Conservation (phyloP, 2,797 vertebrate genomes). For the Aplochiton taeniatus region DNA sequence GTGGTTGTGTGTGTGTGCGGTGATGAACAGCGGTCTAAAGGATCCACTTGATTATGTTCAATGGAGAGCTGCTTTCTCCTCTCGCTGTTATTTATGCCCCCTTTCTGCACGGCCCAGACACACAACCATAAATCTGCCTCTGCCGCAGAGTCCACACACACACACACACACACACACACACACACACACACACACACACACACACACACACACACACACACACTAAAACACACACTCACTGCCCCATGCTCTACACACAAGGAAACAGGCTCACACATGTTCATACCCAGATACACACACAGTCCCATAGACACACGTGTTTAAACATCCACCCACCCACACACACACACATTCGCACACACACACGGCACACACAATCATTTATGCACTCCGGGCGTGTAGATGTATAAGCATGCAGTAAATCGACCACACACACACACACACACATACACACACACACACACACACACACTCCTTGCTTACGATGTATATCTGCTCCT, state of each 20-base stretch:
- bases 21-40: slow-evolving; percentile 59
- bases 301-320: not conserved
- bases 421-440: slow-evolving; percentile 12
- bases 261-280: not conserved
- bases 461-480: slow-evolving; percentile 21
- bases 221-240: not conserved
- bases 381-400: too few species aligned
- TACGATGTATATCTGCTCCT: too few species aligned
- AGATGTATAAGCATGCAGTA: too few species aligned
- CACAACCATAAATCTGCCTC: slow-evolving; percentile 60
- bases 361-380: not conserved
- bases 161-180: not conserved
- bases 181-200: not conserved
- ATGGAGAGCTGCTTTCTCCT: slow-evolving; percentile 66
- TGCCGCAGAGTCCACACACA: slow-evolving; percentile 33
- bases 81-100: slow-evolving; percentile 69
- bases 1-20: slow-evolving; percentile 8
- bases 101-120: slow-evolving; percentile 57
- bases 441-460: slow-evolving; percentile 14
- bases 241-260: too few species aligned
- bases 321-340: not conserved
- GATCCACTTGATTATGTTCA: slow-evolving; percentile 73
- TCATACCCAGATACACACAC: not conserved
- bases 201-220: not conserved
- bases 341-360: slow-evolving; percentile 15